Evolutionary conservation across 2,888 invertebrate genomes (phyloP).

Genomic region (Drosophila colorata): DNA sequence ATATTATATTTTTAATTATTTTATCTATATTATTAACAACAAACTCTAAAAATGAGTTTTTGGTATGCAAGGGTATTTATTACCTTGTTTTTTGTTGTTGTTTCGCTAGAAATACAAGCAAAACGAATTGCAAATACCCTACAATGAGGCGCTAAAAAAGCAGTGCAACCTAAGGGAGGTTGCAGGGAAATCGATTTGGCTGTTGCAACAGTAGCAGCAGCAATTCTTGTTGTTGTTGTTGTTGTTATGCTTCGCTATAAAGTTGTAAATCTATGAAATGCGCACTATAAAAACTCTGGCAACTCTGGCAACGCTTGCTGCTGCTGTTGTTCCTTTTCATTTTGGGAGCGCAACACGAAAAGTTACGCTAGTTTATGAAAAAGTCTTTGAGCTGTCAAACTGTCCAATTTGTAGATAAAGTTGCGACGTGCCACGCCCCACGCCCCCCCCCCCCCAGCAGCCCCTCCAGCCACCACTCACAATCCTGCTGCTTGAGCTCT

Average conservation of each 20-base stretch:
- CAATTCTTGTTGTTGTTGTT: conserved; percentile 7
- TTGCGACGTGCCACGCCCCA: conserved; percentile 38
- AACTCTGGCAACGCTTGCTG: conserved; percentile 17
- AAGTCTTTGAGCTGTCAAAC: conserved; percentile 74
- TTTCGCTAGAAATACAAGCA: no score
- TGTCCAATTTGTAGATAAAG: conserved; percentile 78
- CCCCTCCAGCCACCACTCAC: not conserved
- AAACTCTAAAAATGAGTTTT: no score
- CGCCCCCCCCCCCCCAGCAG: not conserved
- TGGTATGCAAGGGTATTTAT: no score
- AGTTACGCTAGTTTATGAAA: conserved; percentile 72
- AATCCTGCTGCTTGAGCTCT: conserved; percentile 24
- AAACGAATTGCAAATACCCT: no score
- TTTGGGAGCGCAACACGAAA: conserved; percentile 47
- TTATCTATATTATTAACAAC: no score
- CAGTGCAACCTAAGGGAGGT: not conserved
- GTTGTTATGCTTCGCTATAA: conserved; percentile 15
- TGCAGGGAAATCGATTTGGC: not conserved
- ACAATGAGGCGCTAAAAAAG: no score
- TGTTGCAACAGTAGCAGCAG: not conserved
- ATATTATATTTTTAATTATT: no score
- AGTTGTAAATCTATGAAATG: conserved; percentile 57
- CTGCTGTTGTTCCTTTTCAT: conserved; percentile 35
- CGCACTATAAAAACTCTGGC: conserved; percentile 36
- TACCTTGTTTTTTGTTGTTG: no score